Conservation (phyloP, 2,797 vertebrate species). For the Pogonophryne albipinna region DNA sequence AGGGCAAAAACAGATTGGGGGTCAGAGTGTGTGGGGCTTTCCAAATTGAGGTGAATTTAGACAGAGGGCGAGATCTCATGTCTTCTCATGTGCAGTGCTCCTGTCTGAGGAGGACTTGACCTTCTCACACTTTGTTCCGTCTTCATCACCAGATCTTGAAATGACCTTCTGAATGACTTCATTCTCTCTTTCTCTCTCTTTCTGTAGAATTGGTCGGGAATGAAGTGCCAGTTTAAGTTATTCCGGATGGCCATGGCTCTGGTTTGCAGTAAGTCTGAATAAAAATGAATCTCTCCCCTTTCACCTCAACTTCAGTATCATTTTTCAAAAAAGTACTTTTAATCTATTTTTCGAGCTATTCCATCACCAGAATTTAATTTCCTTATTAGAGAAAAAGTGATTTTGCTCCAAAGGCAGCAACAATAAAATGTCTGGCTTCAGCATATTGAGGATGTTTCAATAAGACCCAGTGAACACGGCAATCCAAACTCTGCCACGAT, state of each 20-base stretch:
- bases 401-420: not conserved
- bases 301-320: not conserved
- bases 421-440: not conserved
- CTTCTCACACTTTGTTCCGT: constrained; percentile 37
- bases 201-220: constrained; percentile 97
- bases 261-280: constrained; percentile 94
- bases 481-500: not conserved
- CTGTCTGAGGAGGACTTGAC: constrained; percentile 30
- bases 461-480: not conserved
- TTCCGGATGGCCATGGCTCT: constrained; percentile 97
- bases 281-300: not conserved
- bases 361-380: not conserved
- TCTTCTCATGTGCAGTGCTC: constrained; percentile 28
- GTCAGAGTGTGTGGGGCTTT: constrained; percentile 49
- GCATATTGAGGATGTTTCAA: not conserved
- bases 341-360: not conserved
- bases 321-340: not conserved
- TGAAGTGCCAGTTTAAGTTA: constrained; percentile 99
- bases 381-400: not conserved
- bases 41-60: constrained; percentile 56
- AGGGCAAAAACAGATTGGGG: constrained; percentile 36
- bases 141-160: constrained; percentile 28
- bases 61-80: constrained; percentile 39
- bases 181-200: constrained; percentile 24
- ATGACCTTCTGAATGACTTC: constrained; percentile 28